Conservation (phyloP, 2,797 vertebrate species). For the Melanogrammus aeglefinus region DNA sequence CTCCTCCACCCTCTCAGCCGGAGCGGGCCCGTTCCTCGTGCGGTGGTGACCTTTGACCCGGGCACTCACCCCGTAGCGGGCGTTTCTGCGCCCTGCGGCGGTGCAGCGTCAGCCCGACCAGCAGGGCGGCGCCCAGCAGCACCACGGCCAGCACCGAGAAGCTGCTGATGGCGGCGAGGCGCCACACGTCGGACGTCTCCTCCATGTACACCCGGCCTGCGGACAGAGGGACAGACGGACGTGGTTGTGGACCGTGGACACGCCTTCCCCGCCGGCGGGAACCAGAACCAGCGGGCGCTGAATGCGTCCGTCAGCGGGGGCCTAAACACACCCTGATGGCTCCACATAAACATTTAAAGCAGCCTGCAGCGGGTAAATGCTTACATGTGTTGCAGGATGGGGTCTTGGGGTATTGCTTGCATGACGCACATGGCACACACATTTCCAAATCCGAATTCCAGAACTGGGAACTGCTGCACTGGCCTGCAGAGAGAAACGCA, state of each 20-base stretch:
- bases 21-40: background rate
- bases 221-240: background rate
- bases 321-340: too few species aligned
- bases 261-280: background rate
- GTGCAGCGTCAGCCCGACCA: conserved; percentile 77
- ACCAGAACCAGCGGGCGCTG: too few species aligned
- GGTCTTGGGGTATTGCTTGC: conserved; percentile 77
- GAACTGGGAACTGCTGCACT: conserved; percentile 65
- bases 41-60: background rate
- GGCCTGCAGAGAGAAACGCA: conserved; percentile 50
- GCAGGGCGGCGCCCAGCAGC: conserved; percentile 70
- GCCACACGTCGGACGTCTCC: conserved; percentile 67
- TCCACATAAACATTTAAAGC: background rate
- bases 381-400: conserved; percentile 79
- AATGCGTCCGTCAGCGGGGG: background rate
- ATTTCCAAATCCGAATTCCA: conserved; percentile 68
- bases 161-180: conserved; percentile 77
- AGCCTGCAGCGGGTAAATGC: conserved; percentile 25
- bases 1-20: too few species aligned
- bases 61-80: conserved; percentile 73
- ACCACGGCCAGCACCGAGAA: conserved; percentile 76
- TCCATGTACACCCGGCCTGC: conserved; percentile 53
- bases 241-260: background rate
- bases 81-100: conserved; percentile 71
- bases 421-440: conserved; percentile 69